Percentiles rank a stretch among this genome's conserved stretches.
These are phyloP conservation scores for Argyresthia goedartella DNA, from an alignment of 2,888 invertebrate species.

Conservation along the genomic window DNA sequence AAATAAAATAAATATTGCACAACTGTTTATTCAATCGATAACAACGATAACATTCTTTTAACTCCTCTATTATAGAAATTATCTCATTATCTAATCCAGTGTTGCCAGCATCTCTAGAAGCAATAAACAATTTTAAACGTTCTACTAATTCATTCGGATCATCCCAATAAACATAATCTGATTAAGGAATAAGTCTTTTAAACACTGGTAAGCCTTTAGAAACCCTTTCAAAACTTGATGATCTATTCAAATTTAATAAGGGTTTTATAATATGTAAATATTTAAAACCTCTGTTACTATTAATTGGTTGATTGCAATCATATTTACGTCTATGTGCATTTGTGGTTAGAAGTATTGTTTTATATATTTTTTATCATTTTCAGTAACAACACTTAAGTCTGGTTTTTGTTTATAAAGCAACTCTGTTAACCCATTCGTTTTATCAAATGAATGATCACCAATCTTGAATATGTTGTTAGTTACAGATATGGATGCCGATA, in stretches of 20 bases:
- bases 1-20: not conserved
- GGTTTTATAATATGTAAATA: not conserved
- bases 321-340: not conserved
- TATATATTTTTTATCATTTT: not conserved
- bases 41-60: slow-evolving; percentile 9
- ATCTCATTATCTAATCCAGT: slow-evolving; percentile 23
- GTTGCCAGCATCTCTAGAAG: slow-evolving; percentile 16
- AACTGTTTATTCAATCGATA: not conserved
- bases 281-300: not conserved
- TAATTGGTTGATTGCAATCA: not conserved
- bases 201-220: not conserved
- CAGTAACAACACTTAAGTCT: not conserved
- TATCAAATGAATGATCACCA: not conserved
- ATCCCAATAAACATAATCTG: slow-evolving; percentile 16
- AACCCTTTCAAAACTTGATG: not conserved
- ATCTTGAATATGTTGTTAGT: not conserved
- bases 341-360: not conserved
- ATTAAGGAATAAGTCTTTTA: not conserved
- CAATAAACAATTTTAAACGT: slow-evolving; percentile 14
- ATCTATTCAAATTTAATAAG: not conserved
- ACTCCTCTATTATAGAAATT: slow-evolving; percentile 24
- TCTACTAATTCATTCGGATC: slow-evolving; percentile 18
- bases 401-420: not conserved
- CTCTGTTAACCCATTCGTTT: not conserved
- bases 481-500: not conserved